phyloP scores from a whole-genome alignment of 2,797 vertebrate genomes.

The Pantherophis alleghaniensis region DNA sequence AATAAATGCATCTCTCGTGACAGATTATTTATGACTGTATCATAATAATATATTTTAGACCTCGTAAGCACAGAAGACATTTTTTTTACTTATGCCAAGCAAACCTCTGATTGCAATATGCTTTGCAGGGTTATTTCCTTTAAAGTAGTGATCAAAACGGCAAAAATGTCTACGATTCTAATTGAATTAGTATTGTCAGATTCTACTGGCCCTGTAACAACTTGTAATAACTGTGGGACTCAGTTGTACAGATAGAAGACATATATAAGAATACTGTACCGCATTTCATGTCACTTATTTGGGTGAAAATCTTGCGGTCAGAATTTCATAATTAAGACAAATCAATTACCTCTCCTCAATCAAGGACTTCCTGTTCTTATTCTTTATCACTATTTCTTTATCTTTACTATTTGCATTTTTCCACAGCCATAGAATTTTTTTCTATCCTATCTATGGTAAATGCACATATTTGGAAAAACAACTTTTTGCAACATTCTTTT shows the following conservation, averaged over 20 bases:
- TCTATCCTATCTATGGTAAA: background rate
- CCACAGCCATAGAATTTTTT: background rate
- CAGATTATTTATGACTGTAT: slow-evolving; percentile 48
- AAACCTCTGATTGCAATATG: background rate
- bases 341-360: background rate
- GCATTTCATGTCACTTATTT: background rate
- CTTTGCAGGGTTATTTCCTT: background rate
- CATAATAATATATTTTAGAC: slow-evolving; percentile 22
- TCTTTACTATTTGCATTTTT: background rate
- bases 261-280: background rate
- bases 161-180: background rate
- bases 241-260: background rate
- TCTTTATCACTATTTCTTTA: background rate
- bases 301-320: background rate
- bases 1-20: slow-evolving; percentile 44
- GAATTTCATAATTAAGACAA: background rate
- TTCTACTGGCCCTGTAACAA: background rate
- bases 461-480: background rate
- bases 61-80: slow-evolving; percentile 33
- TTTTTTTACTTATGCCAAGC: background rate
- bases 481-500: background rate
- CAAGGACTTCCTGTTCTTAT: background rate
- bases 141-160: background rate
- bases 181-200: background rate
- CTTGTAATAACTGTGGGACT: background rate